Conservation (phyloP, 2,797 vertebrate species). For the Lithobates pipiens region DNA sequence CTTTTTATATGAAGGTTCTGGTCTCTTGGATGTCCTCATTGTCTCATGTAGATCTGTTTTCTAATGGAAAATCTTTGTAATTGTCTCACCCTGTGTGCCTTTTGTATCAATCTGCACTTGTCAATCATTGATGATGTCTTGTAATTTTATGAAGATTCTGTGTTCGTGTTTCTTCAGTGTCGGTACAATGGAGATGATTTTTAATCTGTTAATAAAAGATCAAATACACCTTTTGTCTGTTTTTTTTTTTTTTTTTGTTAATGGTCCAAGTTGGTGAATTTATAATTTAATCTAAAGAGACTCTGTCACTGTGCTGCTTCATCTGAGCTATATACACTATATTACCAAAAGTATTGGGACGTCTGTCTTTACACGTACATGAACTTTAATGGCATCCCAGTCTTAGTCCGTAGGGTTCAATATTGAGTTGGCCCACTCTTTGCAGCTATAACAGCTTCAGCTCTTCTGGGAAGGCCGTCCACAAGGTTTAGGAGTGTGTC, state of each 20-base stretch:
- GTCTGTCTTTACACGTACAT: too few species aligned
- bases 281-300: too few species aligned
- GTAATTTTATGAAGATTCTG: conserved; percentile 24
- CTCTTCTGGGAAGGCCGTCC: too few species aligned
- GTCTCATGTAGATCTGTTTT: background rate
- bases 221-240: background rate
- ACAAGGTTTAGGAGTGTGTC: too few species aligned
- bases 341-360: too few species aligned
- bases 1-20: conserved; percentile 18
- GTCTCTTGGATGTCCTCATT: conserved; percentile 25
- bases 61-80: conserved; percentile 9
- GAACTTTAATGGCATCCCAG: too few species aligned
- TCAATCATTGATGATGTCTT: conserved; percentile 36
- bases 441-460: too few species aligned
- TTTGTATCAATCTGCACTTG: conserved; percentile 50
- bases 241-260: background rate
- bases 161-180: conserved; percentile 30
- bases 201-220: conserved; percentile 39
- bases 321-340: too few species aligned
- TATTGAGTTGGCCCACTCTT: too few species aligned
- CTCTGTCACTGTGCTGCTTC: too few species aligned
- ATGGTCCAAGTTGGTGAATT: background rate
- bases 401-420: too few species aligned
- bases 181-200: conserved; percentile 16
- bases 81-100: conserved; percentile 57